Evolutionary conservation across 2,797 vertebrate species (phyloP), one percentile per base, ranked within the genome.

Genomic region (Sebastes goodei): DNA sequence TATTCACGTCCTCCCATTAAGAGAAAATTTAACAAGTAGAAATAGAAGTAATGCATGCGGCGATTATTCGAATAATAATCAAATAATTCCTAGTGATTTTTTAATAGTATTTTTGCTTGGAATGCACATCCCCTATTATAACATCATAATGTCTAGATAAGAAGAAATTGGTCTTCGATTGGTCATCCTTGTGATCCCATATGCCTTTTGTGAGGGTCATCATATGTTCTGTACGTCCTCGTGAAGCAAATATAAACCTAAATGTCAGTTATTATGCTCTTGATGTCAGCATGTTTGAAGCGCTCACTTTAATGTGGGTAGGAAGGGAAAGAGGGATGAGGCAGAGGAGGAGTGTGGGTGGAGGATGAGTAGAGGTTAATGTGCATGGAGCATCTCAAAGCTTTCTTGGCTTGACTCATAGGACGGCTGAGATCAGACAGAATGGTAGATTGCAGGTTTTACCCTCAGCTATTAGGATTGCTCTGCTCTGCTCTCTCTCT

Each of bases 401-500:
- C 89, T 90, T 83, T 89, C 83, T 84, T 82, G 78, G 76, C 72
- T 87, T 88, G 81, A 94, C 82, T 93, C 80, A 78, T 71, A 79
- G 74, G 84, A 82, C 65, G 81, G 67, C 75, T 87, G 82, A 92
- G 92, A 93, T 92, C 91, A 92, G 82, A 93, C 85, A 85, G 90
- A 93, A 92, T 93, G 76, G 79, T 81, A 88, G 88, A 93, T 91
- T 83, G 84, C 86, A 91, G 86, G 90, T 93, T 92, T 89, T 74
- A 90, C 76, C 89, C 86, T 90, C 78, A 82, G 82, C 83, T 89
- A 85, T 90, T 84, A 88, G 79, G 77, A 56, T 57, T 76, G 71
- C 82, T 89, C 74, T 73, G 70, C 80, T 86, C 53, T 38, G 35
- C 35, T n/a, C 61, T 23, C 56, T 21, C 62, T 85, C 82, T 33